phyloP scores from a whole-genome alignment of 2,797 vertebrate genomes.

The Tarsius wallacei region DNA sequence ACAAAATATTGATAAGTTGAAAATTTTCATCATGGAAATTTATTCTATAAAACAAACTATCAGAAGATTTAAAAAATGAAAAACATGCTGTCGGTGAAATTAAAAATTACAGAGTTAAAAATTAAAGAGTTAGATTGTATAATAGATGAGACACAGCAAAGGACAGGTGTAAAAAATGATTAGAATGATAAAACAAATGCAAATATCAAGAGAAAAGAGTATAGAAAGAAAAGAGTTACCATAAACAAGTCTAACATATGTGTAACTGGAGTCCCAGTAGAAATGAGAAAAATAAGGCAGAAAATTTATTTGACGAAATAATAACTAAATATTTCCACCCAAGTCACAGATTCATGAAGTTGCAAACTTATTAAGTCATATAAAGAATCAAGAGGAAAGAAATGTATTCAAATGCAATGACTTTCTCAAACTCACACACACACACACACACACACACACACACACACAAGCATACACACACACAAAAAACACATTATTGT shows the following conservation, averaged over 20 bases:
- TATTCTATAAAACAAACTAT: neutral
- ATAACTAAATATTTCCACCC: neutral
- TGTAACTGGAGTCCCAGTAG: neutral
- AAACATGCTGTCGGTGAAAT: neutral
- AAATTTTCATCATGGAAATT: neutral
- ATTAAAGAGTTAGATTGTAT: neutral
- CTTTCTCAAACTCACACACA: too few species aligned
- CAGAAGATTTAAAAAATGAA: neutral
- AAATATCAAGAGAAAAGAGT: neutral
- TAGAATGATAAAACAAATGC: neutral
- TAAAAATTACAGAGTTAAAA: neutral
- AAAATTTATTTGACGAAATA: neutral
- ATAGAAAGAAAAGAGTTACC: neutral
- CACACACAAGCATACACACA: neutral
- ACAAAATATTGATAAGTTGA: neutral
- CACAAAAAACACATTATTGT: neutral
- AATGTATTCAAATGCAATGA: too few species aligned
- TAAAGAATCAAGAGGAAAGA: too few species aligned
- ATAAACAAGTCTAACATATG: neutral
- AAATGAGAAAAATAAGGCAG: neutral
- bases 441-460: neutral
- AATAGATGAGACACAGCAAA: neutral
- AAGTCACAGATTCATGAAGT: neutral
- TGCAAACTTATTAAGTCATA: too few species aligned
- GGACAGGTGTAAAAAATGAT: neutral